Percentiles rank a stretch among this genome's conserved stretches.
Evolutionary conservation across 2,113 vertebrate genomes (phyloP).

Genomic region (Cottus gobio): DNA sequence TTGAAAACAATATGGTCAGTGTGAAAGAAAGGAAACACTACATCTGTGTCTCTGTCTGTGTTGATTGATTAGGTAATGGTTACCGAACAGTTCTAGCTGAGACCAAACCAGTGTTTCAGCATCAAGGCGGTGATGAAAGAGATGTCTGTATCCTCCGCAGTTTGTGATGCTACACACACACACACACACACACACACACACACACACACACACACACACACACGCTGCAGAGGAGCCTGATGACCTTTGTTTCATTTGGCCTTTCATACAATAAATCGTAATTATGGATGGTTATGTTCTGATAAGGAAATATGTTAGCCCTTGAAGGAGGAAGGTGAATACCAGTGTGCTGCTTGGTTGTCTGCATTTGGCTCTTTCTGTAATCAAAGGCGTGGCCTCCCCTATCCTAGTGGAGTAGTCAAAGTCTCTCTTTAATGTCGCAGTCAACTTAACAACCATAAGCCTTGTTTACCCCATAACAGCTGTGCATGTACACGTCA

Average conservation of each 20-base stretch:
- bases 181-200: neutral
- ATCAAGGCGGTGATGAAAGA: neutral
- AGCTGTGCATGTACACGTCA: neutral
- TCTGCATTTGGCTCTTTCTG: slow-evolving; percentile 15
- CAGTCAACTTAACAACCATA: neutral
- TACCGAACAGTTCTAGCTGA: neutral
- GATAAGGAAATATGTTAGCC: slow-evolving; percentile 6
- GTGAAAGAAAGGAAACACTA: slow-evolving; percentile 14
- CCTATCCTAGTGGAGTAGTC: neutral
- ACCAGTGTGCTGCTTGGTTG: neutral
- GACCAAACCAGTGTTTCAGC: neutral
- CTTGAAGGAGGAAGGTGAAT: neutral
- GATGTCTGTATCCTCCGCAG: neutral
- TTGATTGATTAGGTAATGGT: slow-evolving; percentile 18
- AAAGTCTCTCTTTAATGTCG: slow-evolving; percentile 35
- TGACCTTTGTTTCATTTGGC: neutral
- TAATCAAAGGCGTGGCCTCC: slow-evolving; percentile 40
- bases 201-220: neutral
- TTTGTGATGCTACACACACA: neutral
- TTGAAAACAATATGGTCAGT: slow-evolving; percentile 82
- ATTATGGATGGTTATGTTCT: neutral
- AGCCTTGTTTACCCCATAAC: slow-evolving; percentile 16
- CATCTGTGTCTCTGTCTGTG: neutral
- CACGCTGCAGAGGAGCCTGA: neutral
- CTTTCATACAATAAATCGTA: neutral